Conservation (phyloP, 2,113 vertebrate species). For the Orycteropus afer region DNA sequence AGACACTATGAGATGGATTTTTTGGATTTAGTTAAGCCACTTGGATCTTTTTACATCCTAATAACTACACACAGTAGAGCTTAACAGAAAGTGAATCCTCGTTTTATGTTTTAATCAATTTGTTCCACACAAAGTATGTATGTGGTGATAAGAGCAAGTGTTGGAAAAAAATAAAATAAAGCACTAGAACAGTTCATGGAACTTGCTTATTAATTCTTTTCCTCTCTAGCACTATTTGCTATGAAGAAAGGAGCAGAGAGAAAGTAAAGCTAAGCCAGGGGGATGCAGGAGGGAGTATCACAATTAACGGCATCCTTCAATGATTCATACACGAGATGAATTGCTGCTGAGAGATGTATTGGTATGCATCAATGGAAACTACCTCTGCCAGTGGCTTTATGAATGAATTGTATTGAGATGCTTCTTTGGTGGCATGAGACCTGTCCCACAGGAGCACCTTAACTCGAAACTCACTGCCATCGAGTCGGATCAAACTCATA, state of each 20-base stretch:
- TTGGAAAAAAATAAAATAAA: conserved; percentile 56
- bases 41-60: conserved; percentile 64
- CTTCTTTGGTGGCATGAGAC: too few relatives aligned
- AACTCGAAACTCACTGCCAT: too few relatives aligned
- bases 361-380: neutral
- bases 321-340: too few relatives aligned
- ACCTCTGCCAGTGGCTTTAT: conserved; percentile 1
- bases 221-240: neutral
- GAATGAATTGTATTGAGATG: conserved; percentile 24
- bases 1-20: conserved; percentile 46
- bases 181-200: neutral
- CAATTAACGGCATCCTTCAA: conserved; percentile 17
- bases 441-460: too few relatives aligned
- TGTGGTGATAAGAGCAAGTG: conserved; percentile 63
- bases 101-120: conserved; percentile 77
- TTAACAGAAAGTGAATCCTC: conserved; percentile 52
- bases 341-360: neutral
- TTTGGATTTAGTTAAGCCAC: conserved; percentile 57
- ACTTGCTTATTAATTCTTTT: neutral
- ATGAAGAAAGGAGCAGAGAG: neutral
- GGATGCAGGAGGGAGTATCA: neutral
- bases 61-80: neutral
- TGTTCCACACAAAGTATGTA: conserved; percentile 71
- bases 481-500: too few relatives aligned
- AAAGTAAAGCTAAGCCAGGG: neutral